These are phyloP conservation scores for Ctenosaura bakeri DNA, from an alignment of 2,797 vertebrate genomes.

Conservation along the genomic window DNA sequence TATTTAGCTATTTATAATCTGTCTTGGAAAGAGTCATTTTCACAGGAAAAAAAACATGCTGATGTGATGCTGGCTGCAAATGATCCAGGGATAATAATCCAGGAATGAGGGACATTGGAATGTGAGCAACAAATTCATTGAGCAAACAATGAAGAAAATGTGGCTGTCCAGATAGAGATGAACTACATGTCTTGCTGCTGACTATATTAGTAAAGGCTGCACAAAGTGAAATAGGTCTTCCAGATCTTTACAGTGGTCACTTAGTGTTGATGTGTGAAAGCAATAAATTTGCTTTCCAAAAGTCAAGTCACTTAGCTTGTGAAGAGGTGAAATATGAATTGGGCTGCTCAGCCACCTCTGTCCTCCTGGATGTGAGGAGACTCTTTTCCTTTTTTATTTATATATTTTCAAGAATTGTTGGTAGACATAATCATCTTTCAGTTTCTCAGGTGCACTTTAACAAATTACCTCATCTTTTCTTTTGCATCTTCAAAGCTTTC, in stretches of 20 bases:
- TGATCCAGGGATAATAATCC: background rate
- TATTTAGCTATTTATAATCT: background rate
- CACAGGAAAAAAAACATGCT: background rate
- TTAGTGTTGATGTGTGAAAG: no score
- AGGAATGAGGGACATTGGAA: background rate
- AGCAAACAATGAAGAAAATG: background rate
- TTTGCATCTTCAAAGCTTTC: conserved; percentile 98
- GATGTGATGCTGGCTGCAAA: background rate
- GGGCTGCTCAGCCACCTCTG: background rate
- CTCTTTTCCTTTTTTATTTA: background rate
- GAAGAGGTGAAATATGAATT: background rate
- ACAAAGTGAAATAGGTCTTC: no score
- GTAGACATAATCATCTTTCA: background rate
- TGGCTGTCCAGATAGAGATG: background rate
- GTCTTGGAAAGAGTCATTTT: background rate
- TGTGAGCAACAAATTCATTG: background rate
- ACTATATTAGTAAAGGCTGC: background rate
- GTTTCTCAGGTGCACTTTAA: background rate
- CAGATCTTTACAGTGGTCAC: no score
- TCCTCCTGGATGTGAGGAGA: no score
- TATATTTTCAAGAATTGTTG: background rate
- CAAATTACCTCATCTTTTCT: conserved; percentile 92
- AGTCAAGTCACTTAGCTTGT: background rate
- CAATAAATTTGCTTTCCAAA: no score
- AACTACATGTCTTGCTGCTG: background rate